Evolutionary conservation across 2,113 vertebrate species (phyloP).

Genomic region (Hippocampus mohnikei): DNA sequence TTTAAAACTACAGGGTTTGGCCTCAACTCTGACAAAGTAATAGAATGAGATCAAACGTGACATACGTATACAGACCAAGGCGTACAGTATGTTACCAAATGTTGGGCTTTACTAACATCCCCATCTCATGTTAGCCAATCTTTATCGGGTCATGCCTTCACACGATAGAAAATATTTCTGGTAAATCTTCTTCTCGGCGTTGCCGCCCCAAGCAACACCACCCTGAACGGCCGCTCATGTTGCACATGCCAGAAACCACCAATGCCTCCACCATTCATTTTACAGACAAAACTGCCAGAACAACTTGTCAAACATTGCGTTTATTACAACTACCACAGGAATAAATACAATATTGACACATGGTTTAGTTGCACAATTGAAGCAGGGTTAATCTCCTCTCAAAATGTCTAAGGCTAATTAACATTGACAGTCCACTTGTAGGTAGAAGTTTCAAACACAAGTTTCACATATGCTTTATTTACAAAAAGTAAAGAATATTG

Average conservation of each 20-base stretch:
- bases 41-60: not conserved
- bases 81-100: not conserved
- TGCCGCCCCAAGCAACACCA: too few species aligned
- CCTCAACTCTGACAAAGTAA: not conserved
- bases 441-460: too few species aligned
- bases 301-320: constrained; percentile 27
- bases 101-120: not conserved
- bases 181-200: too few species aligned
- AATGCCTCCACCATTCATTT: not conserved
- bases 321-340: constrained; percentile 61
- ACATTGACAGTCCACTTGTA: too few species aligned
- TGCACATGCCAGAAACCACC: too few species aligned
- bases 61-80: not conserved
- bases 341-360: constrained; percentile 59
- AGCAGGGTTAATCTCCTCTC: constrained; percentile 24
- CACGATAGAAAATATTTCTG: too few species aligned
- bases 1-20: not conserved
- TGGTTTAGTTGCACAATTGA: constrained; percentile 51
- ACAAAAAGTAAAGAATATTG: too few species aligned
- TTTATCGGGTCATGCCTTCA: too few species aligned
- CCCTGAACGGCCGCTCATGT: too few species aligned
- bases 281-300: not conserved
- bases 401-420: too few species aligned
- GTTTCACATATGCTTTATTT: too few species aligned
- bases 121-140: too few species aligned